phyloP scores from a whole-genome alignment of 1,140 invertebrate genomes.

The honey bee (Apis mellifera) region Amel_HAv3.1 CM009931.2:17965001-17965500 shows the following conservation, averaged over 20 bases:
- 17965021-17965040: not conserved
- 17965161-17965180: conserved; percentile 3
- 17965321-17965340: not conserved
- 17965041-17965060: not conserved
- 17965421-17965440: not conserved
- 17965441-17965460: not conserved
- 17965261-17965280: not conserved
- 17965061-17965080: conserved; percentile 57
- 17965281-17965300: not conserved
- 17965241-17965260: not conserved
- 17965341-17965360: too few species aligned
- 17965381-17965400: not conserved
- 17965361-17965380: not conserved
- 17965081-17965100: conserved; percentile 39
- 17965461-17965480: not conserved
- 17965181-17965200: not conserved
- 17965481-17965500: conserved; percentile 32
- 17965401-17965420: not conserved
- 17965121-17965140: conserved; percentile 8
- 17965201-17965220: not conserved
- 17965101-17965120: conserved; percentile 33
- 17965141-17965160: not conserved
- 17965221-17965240: not conserved
- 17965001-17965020: not conserved
- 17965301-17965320: not conserved